Percentiles rank a stretch among this genome's conserved stretches.
Conservation (phyloP, 2,113 vertebrate genomes). For the Falco punctatus region DNA sequence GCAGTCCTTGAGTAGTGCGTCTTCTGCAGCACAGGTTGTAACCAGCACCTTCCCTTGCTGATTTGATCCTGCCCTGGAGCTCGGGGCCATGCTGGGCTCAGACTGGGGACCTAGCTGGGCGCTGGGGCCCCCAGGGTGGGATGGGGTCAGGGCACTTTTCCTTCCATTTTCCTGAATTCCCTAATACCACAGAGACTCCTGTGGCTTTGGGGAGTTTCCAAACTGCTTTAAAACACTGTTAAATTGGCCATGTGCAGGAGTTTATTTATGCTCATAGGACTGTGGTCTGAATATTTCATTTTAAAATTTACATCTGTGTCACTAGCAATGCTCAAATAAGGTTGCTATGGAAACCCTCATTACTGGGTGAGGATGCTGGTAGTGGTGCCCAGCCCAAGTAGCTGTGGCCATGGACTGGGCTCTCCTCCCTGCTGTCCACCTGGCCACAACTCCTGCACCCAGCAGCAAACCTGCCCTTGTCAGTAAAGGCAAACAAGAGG, state of each 20-base stretch:
- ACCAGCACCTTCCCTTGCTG: not conserved
- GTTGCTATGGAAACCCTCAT: conserved; percentile 79
- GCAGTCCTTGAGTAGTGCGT: fast-evolving
- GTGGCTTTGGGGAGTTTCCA: not conserved
- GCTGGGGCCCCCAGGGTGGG: not conserved
- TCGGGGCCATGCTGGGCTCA: not conserved
- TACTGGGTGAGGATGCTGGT: conserved; percentile 48
- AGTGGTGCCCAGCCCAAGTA: not conserved
- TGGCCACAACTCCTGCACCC: fast-evolving
- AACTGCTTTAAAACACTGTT: not conserved
- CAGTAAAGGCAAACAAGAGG: not conserved
- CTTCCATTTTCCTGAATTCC: not conserved
- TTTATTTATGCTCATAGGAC: conserved; percentile 5
- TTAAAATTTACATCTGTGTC: conserved; percentile 66
- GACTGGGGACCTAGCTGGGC: not conserved
- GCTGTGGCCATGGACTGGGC: not conserved
- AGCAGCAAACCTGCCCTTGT: not conserved
- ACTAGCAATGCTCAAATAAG: conserved; percentile 39
- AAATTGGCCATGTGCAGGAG: conserved; percentile 10
- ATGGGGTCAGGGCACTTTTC: not conserved
- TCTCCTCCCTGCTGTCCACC: not conserved
- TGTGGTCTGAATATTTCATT: conserved; percentile 61
- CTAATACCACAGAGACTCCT: not conserved
- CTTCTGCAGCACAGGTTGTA: not conserved
- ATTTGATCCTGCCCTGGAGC: not conserved